Conservation (phyloP, 2,113 vertebrate genomes). For the Chaetodon trifascialis region DNA sequence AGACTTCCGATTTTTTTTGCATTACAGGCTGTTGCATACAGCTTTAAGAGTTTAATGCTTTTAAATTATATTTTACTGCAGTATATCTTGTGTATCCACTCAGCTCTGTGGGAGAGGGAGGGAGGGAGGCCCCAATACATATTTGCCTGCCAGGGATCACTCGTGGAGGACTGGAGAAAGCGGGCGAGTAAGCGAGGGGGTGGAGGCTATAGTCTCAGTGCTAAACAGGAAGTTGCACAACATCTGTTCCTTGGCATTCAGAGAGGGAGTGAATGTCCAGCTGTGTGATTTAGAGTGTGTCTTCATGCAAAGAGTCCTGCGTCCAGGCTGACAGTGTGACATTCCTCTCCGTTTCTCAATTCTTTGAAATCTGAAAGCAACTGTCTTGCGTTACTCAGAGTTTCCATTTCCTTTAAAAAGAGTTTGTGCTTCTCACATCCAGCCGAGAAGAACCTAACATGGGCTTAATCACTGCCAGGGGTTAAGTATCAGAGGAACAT, state of each 20-base stretch:
- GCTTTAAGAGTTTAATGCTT: neutral
- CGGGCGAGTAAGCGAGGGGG: slow-evolving; percentile 52
- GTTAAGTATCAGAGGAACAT: slow-evolving; percentile 32
- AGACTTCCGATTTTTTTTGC: slow-evolving; percentile 23
- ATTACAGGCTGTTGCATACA: no score
- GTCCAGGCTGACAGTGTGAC: slow-evolving; percentile 44
- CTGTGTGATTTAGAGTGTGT: slow-evolving; percentile 66
- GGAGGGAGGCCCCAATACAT: slow-evolving; percentile 51
- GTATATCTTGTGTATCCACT: slow-evolving; percentile 10
- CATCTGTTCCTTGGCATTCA: slow-evolving; percentile 76
- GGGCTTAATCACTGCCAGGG: slow-evolving; percentile 20
- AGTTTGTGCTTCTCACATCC: neutral
- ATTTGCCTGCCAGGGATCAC: slow-evolving; percentile 64
- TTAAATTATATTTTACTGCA: neutral
- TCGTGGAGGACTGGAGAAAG: slow-evolving; percentile 57
- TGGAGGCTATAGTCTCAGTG: slow-evolving; percentile 59
- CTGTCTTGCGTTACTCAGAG: slow-evolving; percentile 26
- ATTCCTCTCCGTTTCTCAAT: slow-evolving; percentile 59
- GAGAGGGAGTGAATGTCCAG: slow-evolving; percentile 68
- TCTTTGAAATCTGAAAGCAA: slow-evolving; percentile 47
- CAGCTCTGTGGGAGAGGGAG: slow-evolving; percentile 31
- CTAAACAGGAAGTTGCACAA: slow-evolving; percentile 83
- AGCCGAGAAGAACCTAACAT: neutral
- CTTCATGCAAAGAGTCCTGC: slow-evolving; percentile 34
- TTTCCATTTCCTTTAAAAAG: slow-evolving; percentile 44